These are phyloP conservation scores for Platyrinchus mystaceus DNA, from an alignment of 2,797 vertebrate genomes.

Conservation along the genomic window DNA sequence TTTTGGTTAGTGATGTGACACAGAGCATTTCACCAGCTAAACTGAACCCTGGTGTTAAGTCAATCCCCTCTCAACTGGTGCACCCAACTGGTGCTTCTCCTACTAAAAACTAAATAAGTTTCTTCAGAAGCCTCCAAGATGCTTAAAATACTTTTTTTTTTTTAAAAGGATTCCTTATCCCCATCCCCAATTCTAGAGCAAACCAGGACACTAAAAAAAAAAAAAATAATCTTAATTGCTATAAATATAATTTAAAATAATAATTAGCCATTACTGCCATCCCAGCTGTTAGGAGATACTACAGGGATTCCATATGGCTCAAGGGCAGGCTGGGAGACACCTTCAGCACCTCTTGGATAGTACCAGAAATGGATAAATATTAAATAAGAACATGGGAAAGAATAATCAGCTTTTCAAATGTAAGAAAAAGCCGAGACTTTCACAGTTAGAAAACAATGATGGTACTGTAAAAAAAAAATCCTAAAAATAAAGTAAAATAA, in stretches of 20 bases:
- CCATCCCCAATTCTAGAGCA: neutral
- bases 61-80: neutral
- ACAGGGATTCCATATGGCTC: neutral
- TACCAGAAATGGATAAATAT: conserved; percentile 30
- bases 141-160: neutral
- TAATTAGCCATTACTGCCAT: neutral
- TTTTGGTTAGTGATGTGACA: neutral
- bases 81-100: neutral
- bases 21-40: neutral
- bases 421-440: conserved; percentile 1
- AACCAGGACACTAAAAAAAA: neutral
- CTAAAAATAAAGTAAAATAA: neutral
- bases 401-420: neutral
- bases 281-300: neutral
- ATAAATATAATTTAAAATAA: neutral
- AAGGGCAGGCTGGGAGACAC: neutral
- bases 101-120: neutral
- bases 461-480: neutral
- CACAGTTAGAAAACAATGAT: neutral
- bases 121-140: neutral
- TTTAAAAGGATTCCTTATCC: neutral
- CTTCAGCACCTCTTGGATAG: neutral
- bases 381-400: neutral
- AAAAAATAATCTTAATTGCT: neutral
- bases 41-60: neutral